These are phyloP conservation scores for Archegozetes longisetosus DNA, from an alignment of 1,140 invertebrate species.

Conservation along the genomic window DNA sequence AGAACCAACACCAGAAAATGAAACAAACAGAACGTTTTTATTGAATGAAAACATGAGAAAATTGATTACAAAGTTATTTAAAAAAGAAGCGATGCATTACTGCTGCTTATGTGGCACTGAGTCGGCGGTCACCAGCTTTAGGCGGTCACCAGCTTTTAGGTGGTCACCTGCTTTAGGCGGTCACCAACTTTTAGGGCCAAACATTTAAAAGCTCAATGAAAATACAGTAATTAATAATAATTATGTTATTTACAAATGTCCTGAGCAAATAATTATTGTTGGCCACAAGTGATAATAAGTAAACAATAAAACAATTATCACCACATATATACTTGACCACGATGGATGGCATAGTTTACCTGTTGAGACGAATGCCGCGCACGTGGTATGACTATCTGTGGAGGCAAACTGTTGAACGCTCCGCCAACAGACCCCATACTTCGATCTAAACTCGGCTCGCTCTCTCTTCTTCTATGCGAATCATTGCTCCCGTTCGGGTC, in stretches of 20 bases:
- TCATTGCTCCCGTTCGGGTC: constrained; percentile 1
- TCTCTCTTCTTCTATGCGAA: constrained; percentile 7
- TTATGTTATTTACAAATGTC: not conserved
- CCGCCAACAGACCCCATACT: constrained; percentile 4
- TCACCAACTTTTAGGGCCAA: not conserved
- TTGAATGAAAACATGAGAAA: not conserved
- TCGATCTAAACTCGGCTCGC: constrained; percentile 10
- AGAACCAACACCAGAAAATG: not conserved
- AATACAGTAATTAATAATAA: not conserved
- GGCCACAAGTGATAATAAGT: not conserved
- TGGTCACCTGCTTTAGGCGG: not conserved
- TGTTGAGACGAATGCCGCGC: constrained; percentile 16
- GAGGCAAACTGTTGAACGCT: constrained; percentile 14
- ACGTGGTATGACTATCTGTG: constrained; percentile 19
- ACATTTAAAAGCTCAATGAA: not conserved
- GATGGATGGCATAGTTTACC: constrained; percentile 19
- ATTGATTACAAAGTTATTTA: not conserved
- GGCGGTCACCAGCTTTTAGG: not conserved
- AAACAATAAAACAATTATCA: not conserved
- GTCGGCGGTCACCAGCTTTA: not conserved
- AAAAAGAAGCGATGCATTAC: not conserved
- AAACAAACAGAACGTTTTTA: not conserved
- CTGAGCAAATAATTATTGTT: not conserved
- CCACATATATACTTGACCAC: constrained; percentile 18
- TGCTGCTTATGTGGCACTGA: not conserved